Percentiles rank a stretch among this genome's conserved stretches.
These are phyloP conservation scores for Oscheius sp. DNA, from an alignment of 2,888 invertebrate species.

Conservation along the genomic window DNA sequence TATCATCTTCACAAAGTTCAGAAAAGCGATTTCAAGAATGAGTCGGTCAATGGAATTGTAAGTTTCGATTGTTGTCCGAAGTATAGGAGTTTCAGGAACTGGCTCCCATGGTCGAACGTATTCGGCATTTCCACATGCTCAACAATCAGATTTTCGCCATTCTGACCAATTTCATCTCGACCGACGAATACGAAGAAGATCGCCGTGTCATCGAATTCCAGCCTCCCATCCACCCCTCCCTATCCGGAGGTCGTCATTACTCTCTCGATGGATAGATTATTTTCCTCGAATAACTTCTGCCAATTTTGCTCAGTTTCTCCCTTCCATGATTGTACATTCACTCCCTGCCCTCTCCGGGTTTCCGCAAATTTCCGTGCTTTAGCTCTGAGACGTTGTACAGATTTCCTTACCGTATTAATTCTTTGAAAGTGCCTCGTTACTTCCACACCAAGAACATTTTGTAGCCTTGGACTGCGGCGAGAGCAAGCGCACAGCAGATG, in stretches of 20 bases:
- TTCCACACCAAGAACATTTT: too few species aligned
- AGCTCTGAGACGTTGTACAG: slow-evolving; percentile 14
- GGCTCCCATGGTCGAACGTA: slow-evolving; percentile 96
- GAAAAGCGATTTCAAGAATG: slow-evolving; percentile 93
- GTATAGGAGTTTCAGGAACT: slow-evolving; percentile 80
- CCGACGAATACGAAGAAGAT: slow-evolving; percentile 86
- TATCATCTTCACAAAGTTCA: slow-evolving; percentile 96
- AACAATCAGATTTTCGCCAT: slow-evolving; percentile 83
- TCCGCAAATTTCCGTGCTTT: slow-evolving; percentile 2
- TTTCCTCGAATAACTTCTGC: background rate
- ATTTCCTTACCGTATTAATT: background rate
- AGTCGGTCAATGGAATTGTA: slow-evolving; percentile 88
- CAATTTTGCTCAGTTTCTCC: background rate
- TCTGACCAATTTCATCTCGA: slow-evolving; percentile 84
- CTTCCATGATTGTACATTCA: slow-evolving; percentile 16
- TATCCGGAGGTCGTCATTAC: slow-evolving; percentile 19
- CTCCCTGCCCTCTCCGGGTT: slow-evolving; percentile 15
- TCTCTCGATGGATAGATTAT: background rate
- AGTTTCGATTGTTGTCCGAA: slow-evolving; percentile 42
- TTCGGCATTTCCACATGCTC: slow-evolving; percentile 94
- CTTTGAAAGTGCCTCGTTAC: too few species aligned
- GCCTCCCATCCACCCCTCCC: slow-evolving; percentile 84
- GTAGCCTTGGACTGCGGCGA: background rate
- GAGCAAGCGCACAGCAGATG: slow-evolving; percentile 11
- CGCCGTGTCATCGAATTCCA: slow-evolving; percentile 93